Evolutionary conservation across 2,888 invertebrate species (phyloP).

Genomic region (Pheosia tremula): DNA sequence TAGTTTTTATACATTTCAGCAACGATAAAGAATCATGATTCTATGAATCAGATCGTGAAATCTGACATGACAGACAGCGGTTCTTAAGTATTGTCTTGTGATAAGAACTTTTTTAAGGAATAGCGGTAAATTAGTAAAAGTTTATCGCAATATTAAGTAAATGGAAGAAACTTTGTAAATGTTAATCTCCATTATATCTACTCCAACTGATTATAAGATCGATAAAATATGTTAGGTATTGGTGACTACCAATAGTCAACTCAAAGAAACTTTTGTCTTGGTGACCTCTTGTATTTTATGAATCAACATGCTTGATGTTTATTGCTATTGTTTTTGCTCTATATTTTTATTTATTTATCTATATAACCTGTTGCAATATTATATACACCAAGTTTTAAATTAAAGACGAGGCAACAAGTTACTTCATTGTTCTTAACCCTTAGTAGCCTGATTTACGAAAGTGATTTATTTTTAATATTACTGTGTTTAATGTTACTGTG

Average conservation of each 20-base stretch:
- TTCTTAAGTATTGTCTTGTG: background rate
- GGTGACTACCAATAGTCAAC: too few relatives aligned
- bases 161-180: too few relatives aligned
- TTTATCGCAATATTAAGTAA: background rate
- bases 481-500: too few relatives aligned
- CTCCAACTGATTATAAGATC: too few relatives aligned
- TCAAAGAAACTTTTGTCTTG: too few relatives aligned
- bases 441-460: too few relatives aligned
- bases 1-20: slow-evolving; percentile 5
- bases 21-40: slow-evolving; percentile 4
- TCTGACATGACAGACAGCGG: background rate
- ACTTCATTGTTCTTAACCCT: background rate
- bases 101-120: background rate
- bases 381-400: background rate
- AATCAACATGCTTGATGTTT: too few relatives aligned
- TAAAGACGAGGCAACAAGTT: background rate
- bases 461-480: too few relatives aligned
- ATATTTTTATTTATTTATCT: background rate
- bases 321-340: too few relatives aligned
- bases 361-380: background rate
- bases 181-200: too few relatives aligned
- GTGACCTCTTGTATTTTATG: too few relatives aligned
- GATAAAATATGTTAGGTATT: too few relatives aligned
- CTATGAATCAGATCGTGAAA: slow-evolving; percentile 7
- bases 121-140: background rate